Percentiles rank a stretch among this genome's conserved stretches.
phyloP scores from a whole-genome alignment of 2,113 vertebrate genomes.

The human (Homo sapiens) region DNA sequence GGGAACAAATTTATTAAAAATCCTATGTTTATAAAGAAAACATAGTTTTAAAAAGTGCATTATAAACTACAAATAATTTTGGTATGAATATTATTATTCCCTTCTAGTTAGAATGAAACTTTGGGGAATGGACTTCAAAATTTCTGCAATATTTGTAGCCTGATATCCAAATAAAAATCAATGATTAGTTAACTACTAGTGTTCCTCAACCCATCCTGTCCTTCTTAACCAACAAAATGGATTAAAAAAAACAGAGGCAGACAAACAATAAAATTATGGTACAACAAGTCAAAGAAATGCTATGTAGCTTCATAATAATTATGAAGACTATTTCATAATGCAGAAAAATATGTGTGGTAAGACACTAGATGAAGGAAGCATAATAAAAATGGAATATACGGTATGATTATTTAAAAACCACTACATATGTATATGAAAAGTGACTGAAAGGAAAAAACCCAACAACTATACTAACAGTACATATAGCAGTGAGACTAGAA shows the following conservation, averaged over 20 bases:
- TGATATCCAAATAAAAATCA: not conserved
- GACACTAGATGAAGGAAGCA: not conserved
- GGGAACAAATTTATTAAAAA: slow-evolving; percentile 29
- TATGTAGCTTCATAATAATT: not conserved
- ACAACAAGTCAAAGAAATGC: slow-evolving; percentile 23
- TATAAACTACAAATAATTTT: not conserved
- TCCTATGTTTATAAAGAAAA: slow-evolving; percentile 7
- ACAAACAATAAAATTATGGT: slow-evolving; percentile 18
- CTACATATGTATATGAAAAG: not conserved
- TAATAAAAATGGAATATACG: slow-evolving; percentile 17
- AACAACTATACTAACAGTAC: not conserved
- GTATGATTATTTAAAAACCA: not conserved
- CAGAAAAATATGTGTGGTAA: not conserved
- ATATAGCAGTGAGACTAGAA: not conserved
- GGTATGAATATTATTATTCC: not conserved
- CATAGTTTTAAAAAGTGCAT: not conserved
- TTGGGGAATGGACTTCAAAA: not conserved
- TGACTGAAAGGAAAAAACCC: not conserved
- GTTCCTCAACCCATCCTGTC: not conserved
- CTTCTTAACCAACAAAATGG: not conserved
- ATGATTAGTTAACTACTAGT: not conserved
- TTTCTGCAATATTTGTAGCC: not conserved
- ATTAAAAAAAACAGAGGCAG: slow-evolving; percentile 23
- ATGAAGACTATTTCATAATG: not conserved
- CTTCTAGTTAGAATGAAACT: not conserved